Evolutionary conservation across 92 coral and sea anemone genomes (phyloP).

Genomic region (Pocillopora grandis): DNA sequence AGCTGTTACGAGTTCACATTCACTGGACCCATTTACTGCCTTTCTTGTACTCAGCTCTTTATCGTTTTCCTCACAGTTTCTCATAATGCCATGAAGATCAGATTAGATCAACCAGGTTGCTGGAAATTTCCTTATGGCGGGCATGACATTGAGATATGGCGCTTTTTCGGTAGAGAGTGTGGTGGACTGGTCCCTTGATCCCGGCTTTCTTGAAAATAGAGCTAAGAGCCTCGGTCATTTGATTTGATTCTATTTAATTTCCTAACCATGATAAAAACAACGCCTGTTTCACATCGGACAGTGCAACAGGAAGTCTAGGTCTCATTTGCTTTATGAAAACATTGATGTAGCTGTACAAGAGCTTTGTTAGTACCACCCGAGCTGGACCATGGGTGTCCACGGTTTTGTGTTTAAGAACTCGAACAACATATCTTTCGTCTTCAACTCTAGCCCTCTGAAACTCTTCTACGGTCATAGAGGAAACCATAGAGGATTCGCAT

Average conservation of each 20-base stretch:
- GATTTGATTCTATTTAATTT: slow-evolving; percentile 35
- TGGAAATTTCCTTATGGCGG: slow-evolving; percentile 9
- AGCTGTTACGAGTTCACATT: too few relatives aligned
- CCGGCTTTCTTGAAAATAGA: slow-evolving; percentile 54
- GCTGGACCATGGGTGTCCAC: slow-evolving; percentile 65
- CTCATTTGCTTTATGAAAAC: slow-evolving; percentile 38
- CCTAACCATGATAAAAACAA: slow-evolving; percentile 54
- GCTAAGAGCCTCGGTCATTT: slow-evolving; percentile 38
- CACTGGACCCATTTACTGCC: too few relatives aligned
- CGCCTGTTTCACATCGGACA: not conserved
- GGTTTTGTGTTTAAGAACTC: slow-evolving; percentile 56
- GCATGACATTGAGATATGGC: slow-evolving; percentile 23
- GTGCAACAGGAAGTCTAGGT: slow-evolving; percentile 19
- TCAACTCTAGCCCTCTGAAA: slow-evolving; percentile 47
- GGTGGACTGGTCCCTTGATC: slow-evolving; percentile 20
- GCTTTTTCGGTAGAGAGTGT: slow-evolving; percentile 47
- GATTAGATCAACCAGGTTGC: slow-evolving; percentile 50
- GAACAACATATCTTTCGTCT: slow-evolving; percentile 41
- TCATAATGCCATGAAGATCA: slow-evolving; percentile 33
- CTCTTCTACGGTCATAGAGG: slow-evolving; percentile 65
- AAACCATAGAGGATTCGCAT: slow-evolving; percentile 59
- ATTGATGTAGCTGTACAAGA: slow-evolving; percentile 40
- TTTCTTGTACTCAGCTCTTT: too few relatives aligned
- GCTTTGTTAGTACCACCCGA: slow-evolving; percentile 24
- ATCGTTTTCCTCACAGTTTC: not conserved